Percentiles rank a stretch among this genome's conserved stretches.
These are phyloP conservation scores for Alloscopus bannaensis DNA, from an alignment of 2,888 invertebrate genomes.

Conservation along the genomic window DNA sequence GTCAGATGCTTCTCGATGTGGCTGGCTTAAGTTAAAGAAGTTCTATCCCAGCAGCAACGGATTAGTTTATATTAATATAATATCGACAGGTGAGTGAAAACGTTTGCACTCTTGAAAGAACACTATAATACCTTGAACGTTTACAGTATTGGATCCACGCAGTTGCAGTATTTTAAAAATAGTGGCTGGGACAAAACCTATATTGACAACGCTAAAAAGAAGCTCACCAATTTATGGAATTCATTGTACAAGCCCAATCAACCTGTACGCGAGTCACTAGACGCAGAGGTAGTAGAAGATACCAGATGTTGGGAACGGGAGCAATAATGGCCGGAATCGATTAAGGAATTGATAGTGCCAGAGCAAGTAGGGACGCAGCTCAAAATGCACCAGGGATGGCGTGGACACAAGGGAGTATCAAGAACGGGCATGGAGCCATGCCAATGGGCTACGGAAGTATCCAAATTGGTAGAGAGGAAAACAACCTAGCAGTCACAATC, in stretches of 20 bases:
- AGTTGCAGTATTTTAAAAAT: constrained; percentile 3
- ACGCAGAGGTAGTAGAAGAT: too few relatives aligned
- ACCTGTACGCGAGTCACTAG: too few relatives aligned
- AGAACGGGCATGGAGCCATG: too few relatives aligned
- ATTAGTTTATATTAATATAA: constrained; percentile 10
- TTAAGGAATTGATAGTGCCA: too few relatives aligned
- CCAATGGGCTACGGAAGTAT: too few relatives aligned
- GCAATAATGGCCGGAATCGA: too few relatives aligned
- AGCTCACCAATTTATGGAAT: neutral
- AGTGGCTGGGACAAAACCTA: neutral
- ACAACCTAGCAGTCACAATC: too few relatives aligned
- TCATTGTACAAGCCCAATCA: neutral
- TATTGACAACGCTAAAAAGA: neutral
- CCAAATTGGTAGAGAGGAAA: too few relatives aligned
- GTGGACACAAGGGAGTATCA: too few relatives aligned
- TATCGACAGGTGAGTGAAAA: neutral
- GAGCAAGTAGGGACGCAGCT: too few relatives aligned
- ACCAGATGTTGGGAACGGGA: too few relatives aligned
- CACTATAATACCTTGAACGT: neutral
- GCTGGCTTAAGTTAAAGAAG: constrained; percentile 19
- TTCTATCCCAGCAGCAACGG: constrained; percentile 23
- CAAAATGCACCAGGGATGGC: too few relatives aligned
- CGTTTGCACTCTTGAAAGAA: neutral
- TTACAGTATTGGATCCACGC: constrained; percentile 3
- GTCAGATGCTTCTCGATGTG: neutral